Conservation (phyloP, 1,140 invertebrate genomes). For the Heliconius congener region DNA sequence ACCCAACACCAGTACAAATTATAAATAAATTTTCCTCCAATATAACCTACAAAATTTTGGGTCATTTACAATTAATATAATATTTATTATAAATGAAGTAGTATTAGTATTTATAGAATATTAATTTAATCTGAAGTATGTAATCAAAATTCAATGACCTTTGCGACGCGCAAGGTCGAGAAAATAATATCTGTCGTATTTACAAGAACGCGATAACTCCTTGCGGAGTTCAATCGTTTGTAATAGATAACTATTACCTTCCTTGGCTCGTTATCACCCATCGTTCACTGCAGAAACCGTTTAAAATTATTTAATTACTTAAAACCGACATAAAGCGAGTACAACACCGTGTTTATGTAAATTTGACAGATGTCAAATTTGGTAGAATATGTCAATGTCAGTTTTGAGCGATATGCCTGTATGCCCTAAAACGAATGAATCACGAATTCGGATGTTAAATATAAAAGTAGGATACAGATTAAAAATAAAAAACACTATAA, state of each 20-base stretch:
- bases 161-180: conserved; percentile 35
- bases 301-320: conserved; percentile 2
- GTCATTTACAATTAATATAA: not conserved
- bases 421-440: no score
- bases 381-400: not conserved
- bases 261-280: conserved; percentile 42
- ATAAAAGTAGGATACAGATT: no score
- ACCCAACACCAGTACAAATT: not conserved
- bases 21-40: not conserved
- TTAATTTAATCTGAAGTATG: not conserved
- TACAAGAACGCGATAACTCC: conserved; percentile 32
- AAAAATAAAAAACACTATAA: no score
- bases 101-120: not conserved
- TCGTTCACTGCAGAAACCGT: conserved; percentile 33
- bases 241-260: conserved; percentile 42
- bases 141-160: conserved; percentile 34
- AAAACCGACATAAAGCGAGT: conserved; percentile 3
- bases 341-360: conserved; percentile 25
- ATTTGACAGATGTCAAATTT: conserved; percentile 21
- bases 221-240: conserved; percentile 21
- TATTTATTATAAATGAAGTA: not conserved
- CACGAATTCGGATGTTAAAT: no score
- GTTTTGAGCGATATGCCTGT: not conserved
- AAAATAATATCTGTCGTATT: conserved; percentile 28
- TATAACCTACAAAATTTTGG: not conserved